Base-by-base conservation (phyloP, 2,113 vertebrate genomes). In the Hirundichthys speculiger region DNA sequence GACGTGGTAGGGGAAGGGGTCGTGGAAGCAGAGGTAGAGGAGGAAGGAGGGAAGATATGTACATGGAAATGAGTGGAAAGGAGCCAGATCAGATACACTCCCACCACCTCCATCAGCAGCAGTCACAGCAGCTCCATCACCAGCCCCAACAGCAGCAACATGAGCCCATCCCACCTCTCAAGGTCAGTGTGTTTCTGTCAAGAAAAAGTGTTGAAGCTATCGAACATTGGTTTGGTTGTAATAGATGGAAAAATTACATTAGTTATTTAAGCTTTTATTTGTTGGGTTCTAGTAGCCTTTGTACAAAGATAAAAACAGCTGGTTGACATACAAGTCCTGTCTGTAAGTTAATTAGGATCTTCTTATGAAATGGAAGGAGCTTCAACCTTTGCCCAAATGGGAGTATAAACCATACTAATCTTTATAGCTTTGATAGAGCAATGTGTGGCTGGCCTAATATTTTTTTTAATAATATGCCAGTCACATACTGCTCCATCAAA, bases 101-200 rank as follows among this genome's bases (percentile, higher is more conserved):
- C 15, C 89, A 90, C 48, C 87, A 88, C 41, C 87, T 88, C 64
- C 90, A 93, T 21, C 91, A 88, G 77, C 90, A 91, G 47, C 90
- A 89, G 45, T 39, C 62, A 21, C 87, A 90, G 64, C 89, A 83
- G 64, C 84, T 83, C 43, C 87, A 87, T 72, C 90, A 86, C 62
- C 88, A 87, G 30, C 63, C 75, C 3, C 87, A 86, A 14, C 88
- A 87, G 64, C 88, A 88, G 64, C 87, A 91, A 16, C 90, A 90
- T 4, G 93, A 93, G 80, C 92, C 93, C 13, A 93, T 93, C 60
- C 93, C 91, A 61, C 92, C 92, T 39, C 85, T 93, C 52, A 94
- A 94, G 91, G 93, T 91, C 59, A 84, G 89, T 80, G 38, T 15
- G 4, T 14, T 50, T 65, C 30, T 38, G 7, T 46, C 38, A 16